Base-by-base conservation (phyloP, 2,113 vertebrate species). In the Callocephalon fimbriatum region DNA sequence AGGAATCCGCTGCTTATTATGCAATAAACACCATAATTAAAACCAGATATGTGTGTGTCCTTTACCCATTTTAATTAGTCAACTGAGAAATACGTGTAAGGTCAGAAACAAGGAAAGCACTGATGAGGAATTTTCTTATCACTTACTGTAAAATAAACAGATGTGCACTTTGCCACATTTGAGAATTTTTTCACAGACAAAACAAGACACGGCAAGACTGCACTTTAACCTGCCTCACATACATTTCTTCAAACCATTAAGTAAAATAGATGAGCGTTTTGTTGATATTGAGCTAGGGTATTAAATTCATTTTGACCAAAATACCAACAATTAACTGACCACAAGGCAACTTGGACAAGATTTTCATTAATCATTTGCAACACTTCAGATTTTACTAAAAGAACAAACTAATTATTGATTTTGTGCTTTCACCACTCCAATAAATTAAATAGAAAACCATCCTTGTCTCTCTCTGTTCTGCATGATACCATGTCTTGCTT, bases 51-150 rank as follows among this genome's bases (percentile, higher is more conserved):
- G 17, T 25, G 5, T 12, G 12, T 19, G 17, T 37, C 26, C 54
- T 97, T 96, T 29, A 81, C 22, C 44, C n/a, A 72, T 58, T 95
- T 75, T 94, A 88, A 91, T 89, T 67, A 85, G 22, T 8, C 75
- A 93, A 23, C 26, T 86, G 22, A 68, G 37, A 88, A 81, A 95
- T n/a, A 63, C 14, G 9, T 40, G 82, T 38, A 58, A 87, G 44
- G 10, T 76, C 77, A 91, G 42, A 93, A 95, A 88, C 25, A 40
- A 82, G 35, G 32, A 3, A 73, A 15, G 71, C 17, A 79, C 19
- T 59, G 59, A 94, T 2, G 4, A 96, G 50, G 15, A 91, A 35
- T 73, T 90, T 74, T 92, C 42, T 70, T 88, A 86, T 42, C n/a
- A n/a, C 8, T 72, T 70, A 54, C 10, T 75, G 26, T 58, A 90